phyloP scores from a whole-genome alignment of 2,797 vertebrate species.

The Ctenopoma kingsleyae region DNA sequence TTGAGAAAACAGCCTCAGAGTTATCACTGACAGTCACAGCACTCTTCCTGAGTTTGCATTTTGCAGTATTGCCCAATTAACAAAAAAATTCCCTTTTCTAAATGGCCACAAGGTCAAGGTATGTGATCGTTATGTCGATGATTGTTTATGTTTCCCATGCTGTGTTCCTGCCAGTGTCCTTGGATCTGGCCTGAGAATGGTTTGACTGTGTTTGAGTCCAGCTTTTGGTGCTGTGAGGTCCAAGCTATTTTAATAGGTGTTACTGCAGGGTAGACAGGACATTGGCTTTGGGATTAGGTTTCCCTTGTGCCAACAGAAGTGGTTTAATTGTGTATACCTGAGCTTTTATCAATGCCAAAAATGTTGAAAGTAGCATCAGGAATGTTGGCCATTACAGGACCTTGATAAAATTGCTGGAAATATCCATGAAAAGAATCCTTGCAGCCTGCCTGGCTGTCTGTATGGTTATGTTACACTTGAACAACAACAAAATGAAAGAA shows the following conservation, averaged over 20 bases:
- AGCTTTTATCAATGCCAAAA: slow-evolving; percentile 80
- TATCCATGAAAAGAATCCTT: slow-evolving; percentile 35
- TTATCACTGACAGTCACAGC: slow-evolving; percentile 16
- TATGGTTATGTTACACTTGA: slow-evolving; percentile 36
- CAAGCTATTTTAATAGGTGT: slow-evolving; percentile 74
- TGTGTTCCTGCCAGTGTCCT: slow-evolving; percentile 63
- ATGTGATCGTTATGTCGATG: slow-evolving; percentile 50
- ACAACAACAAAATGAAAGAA: slow-evolving; percentile 11
- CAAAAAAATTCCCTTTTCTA: slow-evolving; percentile 26
- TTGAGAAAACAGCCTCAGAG: slow-evolving; percentile 3
- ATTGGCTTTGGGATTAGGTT: slow-evolving; percentile 69
- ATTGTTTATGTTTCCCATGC: slow-evolving; percentile 71
- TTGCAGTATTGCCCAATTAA: slow-evolving; percentile 28
- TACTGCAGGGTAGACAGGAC: slow-evolving; percentile 64
- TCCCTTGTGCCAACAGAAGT: slow-evolving; percentile 76
- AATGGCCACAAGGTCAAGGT: slow-evolving; percentile 48
- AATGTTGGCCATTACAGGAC: slow-evolving; percentile 63
- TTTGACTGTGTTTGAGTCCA: slow-evolving; percentile 48
- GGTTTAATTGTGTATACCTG: slow-evolving; percentile 79
- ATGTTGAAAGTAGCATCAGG: slow-evolving; percentile 70
- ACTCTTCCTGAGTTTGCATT: slow-evolving; percentile 4
- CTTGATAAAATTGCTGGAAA: slow-evolving; percentile 68
- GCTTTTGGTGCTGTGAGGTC: slow-evolving; percentile 45
- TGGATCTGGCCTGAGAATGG: slow-evolving; percentile 48
- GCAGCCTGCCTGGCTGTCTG: slow-evolving; percentile 23